Conservation (phyloP, 30 jellyfish, hydroid and myxozoan genomes). For the Clytia hemisphaerica region DNA sequence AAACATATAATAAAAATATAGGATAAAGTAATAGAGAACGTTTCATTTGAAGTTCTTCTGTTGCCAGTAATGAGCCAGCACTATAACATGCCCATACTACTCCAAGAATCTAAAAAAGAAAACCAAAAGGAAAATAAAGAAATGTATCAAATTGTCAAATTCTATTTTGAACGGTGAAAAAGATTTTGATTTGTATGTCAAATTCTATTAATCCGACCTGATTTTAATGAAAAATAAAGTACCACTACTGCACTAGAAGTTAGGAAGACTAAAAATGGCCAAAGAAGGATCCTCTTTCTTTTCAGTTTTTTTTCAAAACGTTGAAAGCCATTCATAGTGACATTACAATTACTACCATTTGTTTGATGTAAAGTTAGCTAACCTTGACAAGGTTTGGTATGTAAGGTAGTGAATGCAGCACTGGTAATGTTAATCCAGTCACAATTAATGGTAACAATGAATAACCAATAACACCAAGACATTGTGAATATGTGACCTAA, state of each 20-base stretch:
- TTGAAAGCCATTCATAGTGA: too few relatives aligned
- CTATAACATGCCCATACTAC: constrained; percentile 93
- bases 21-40: constrained; percentile 70
- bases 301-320: too few relatives aligned
- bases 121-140: neutral
- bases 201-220: too few relatives aligned
- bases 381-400: constrained; percentile 49
- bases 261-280: too few relatives aligned
- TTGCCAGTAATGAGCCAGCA: constrained; percentile 86
- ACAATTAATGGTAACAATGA: constrained; percentile 77
- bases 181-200: too few relatives aligned
- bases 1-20: constrained; percentile 61
- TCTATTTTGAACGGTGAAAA: too few relatives aligned
- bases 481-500: constrained; percentile 89
- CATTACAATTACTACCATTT: neutral
- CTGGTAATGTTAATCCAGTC: constrained; percentile 78
- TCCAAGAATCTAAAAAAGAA: constrained; percentile 61
- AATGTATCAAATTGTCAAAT: neutral
- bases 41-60: constrained; percentile 64
- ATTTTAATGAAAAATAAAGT: too few relatives aligned
- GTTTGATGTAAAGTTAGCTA: neutral
- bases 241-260: too few relatives aligned
- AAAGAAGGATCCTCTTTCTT: too few relatives aligned
- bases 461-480: constrained; percentile 95
- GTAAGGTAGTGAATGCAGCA: constrained; percentile 31